phyloP scores from a whole-genome alignment of 37 sponge, comb jelly and placozoan genomes.

The Aphrocallistes beatrix region DNA sequence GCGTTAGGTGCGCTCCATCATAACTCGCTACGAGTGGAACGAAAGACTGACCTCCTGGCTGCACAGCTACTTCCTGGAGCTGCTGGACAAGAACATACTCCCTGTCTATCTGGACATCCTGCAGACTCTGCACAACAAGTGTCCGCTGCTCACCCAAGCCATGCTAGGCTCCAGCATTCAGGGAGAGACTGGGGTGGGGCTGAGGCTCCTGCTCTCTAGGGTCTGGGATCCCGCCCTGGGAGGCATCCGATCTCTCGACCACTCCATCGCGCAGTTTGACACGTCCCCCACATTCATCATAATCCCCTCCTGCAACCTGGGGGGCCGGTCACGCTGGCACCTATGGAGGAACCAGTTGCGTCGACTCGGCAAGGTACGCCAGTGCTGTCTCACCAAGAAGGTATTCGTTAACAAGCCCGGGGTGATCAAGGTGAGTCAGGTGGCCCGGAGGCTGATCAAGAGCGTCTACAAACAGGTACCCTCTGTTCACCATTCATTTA shows the following conservation, averaged over 20 bases:
- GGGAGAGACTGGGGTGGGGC: constrained; percentile 34
- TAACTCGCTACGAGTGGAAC: neutral
- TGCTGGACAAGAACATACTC: constrained; percentile 42
- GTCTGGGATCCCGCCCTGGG: constrained; percentile 65
- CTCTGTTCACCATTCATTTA: neutral
- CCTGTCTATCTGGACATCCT: constrained; percentile 70
- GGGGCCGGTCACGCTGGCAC: neutral
- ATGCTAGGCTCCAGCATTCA: neutral
- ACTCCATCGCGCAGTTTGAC: constrained; percentile 21
- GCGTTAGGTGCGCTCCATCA: neutral
- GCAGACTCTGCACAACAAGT: constrained; percentile 19
- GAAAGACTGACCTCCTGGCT: constrained; percentile 31
- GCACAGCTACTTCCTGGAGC: constrained; percentile 42
- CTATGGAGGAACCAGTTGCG: neutral
- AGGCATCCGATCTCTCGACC: constrained; percentile 47
- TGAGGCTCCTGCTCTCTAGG: constrained; percentile 50
- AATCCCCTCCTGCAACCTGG: neutral
- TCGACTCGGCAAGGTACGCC: neutral
- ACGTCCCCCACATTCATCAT: neutral
- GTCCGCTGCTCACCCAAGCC: neutral
- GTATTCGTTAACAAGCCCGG: constrained; percentile 2
- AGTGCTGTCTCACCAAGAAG: constrained; percentile 1
- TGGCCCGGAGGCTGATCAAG: neutral
- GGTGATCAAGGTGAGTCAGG: neutral
- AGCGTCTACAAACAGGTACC: neutral